Base-by-base conservation (phyloP, 1,140 invertebrate genomes). In the Meteorus sp. region DNA sequence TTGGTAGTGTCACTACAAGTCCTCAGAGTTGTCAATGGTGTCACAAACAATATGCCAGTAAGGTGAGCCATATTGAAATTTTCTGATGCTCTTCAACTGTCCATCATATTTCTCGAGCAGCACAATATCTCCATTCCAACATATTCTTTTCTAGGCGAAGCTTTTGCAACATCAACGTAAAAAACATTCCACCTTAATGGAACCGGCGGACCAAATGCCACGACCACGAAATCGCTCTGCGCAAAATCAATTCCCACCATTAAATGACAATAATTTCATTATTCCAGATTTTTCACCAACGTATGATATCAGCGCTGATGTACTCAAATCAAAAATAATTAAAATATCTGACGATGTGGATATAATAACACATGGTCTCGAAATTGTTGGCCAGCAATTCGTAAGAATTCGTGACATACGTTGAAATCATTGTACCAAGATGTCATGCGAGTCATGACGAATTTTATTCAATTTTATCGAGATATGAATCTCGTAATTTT, bases 41-140 rank as follows among this genome's bases (percentile, higher is more conserved):
- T 74, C 89, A 92, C 72, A 91, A 91, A 69, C 90, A 94, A 67
- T 93, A 93, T 73, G 89, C 91, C 1, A 86, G 87, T 60, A 89
- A 90, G 72, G 76, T 79, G 44, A 68, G 64, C 64, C n/a, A n/a
- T n/a, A n/a, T n/a, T n/a, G n/a, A n/a, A n/a, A n/a, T n/a, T n/a
- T n/a, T n/a, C n/a, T n/a, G n/a, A n/a, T n/a, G n/a, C n/a, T n/a
- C n/a, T n/a, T n/a, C n/a, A n/a, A 44, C 3, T 3, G 7, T 43
- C 22, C 3, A 17, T 19, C 22, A 20, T 43, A 7, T 43, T 7
- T 4, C 20, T 43, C 7, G 8, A 39, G 1, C 22, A 19, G n/a
- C n/a, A n/a, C n/a, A 43, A 43, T 19, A 43, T 43, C 22, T 43
- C 22, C 9, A 20, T 20, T 20, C 5, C 5, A n/a, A 39, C 15